Conservation (phyloP, 2,888 invertebrate genomes). For the Perdita meconis region DNA sequence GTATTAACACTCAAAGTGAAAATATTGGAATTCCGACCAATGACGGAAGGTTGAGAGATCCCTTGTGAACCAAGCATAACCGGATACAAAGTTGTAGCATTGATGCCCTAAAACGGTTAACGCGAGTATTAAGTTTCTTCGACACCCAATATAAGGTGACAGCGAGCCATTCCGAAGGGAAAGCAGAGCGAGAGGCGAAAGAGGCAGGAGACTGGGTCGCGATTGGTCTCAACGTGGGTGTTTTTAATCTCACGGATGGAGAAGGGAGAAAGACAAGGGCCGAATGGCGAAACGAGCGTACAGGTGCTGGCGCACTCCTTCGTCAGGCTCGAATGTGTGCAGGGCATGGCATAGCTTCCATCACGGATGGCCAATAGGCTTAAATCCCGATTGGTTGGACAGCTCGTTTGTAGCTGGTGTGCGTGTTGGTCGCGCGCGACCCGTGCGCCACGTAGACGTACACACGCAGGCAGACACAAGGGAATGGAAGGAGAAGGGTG, state of each 20-base stretch:
- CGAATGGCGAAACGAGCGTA: conserved; percentile 35
- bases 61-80: too few relatives aligned
- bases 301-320: conserved; percentile 60
- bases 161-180: conserved; percentile 23
- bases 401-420: conserved; percentile 73
- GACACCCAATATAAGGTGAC: background rate
- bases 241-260: conserved; percentile 29
- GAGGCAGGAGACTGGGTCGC: too few relatives aligned
- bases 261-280: conserved; percentile 11
- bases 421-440: conserved; percentile 32
- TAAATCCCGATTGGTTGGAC: conserved; percentile 83
- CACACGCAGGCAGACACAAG: conserved; percentile 33
- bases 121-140: background rate
- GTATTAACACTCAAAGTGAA: too few relatives aligned
- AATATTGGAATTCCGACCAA: too few relatives aligned
- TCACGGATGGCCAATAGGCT: conserved; percentile 78
- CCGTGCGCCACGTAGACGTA: conserved; percentile 35
- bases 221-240: conserved; percentile 43
- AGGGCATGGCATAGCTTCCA: conserved; percentile 68
- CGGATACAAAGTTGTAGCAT: too few relatives aligned
- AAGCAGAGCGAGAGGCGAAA: conserved; percentile 8
- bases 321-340: conserved; percentile 39
- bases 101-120: too few relatives aligned
- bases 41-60: too few relatives aligned
- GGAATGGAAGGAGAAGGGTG: conserved; percentile 36